Base-by-base conservation (phyloP, 1,140 invertebrate species). In the Dryas iulia region DNA sequence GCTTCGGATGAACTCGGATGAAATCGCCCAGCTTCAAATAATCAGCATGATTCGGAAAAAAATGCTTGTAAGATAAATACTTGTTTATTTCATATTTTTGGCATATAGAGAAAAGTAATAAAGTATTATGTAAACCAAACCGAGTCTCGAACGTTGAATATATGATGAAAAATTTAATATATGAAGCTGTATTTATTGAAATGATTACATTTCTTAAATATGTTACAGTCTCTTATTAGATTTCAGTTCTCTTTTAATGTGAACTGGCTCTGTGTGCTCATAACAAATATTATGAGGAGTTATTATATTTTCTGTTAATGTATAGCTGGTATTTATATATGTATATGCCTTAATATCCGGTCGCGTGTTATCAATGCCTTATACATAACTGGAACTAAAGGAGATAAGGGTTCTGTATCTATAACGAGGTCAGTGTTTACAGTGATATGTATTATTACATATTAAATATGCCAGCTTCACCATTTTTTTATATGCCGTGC, bases 1-100 rank as follows among this genome's bases (percentile, higher is more conserved):
- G 74, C 72, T 72, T 77, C 66, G 75, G 72, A 71, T 68, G 72
- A 63, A 57, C 59, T 73, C 73, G 66, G 66, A 47, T 69, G 39
- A 70, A 73, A 75, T 77, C 63, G 69, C 62, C 30, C 52, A 39
- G 39, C 6, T 66, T 24, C 31, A 47, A 64, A 59, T 65, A 69
- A 61, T 67, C 69, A 66, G 57, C 60, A 65, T 70, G 61, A 70
- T 60, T 70, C 39, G 24, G 67, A 30, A 28, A 47, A n/a, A 69
- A 62, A 57, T 58, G 60, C 59, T 47, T 58, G 47, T 39, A 57
- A 68, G 12, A 62, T 59, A 72, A 67, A 24, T 65, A 65, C 60
- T 53, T 39, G 56, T 35, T 64, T 54, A 59, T 68, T 57, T 18
- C 56, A 56, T 53, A 30, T 60, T 68, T 61, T 47, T 2, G 39